A percentile compares a stretch with the other conserved stretches of the same genome.
These are phyloP conservation scores for Centroberyx gerrardi DNA, from an alignment of 2,797 vertebrate species.

Conservation along the genomic window DNA sequence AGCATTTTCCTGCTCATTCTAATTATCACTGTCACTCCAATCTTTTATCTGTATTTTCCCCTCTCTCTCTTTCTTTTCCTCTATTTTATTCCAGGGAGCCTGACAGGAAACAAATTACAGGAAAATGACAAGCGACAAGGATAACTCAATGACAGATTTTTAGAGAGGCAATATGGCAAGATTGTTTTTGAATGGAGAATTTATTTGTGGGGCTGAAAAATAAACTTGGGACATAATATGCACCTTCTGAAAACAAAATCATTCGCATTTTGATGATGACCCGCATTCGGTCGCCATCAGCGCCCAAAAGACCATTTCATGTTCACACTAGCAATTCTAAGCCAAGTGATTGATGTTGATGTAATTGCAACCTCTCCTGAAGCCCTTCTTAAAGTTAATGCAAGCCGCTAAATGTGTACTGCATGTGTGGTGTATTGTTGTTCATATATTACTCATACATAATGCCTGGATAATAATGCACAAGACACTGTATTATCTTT, in stretches of 20 bases:
- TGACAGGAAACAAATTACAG: slow-evolving; percentile 87
- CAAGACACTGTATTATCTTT: slow-evolving; percentile 49
- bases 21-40: slow-evolving; percentile 68
- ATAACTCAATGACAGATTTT: slow-evolving; percentile 80
- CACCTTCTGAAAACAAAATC: slow-evolving; percentile 75
- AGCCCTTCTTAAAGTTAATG: slow-evolving; percentile 54
- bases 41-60: slow-evolving; percentile 64
- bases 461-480: slow-evolving; percentile 31
- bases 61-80: slow-evolving; percentile 60
- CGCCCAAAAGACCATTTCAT: slow-evolving; percentile 58
- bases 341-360: slow-evolving; percentile 44
- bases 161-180: slow-evolving; percentile 76
- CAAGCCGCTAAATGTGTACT: slow-evolving; percentile 52
- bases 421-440: slow-evolving; percentile 36
- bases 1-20: slow-evolving; percentile 72
- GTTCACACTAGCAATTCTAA: slow-evolving; percentile 59
- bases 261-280: slow-evolving; percentile 72
- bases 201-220: slow-evolving; percentile 72
- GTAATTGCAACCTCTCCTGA: slow-evolving; percentile 54
- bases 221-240: slow-evolving; percentile 73
- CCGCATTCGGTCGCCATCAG: slow-evolving; percentile 59
- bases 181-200: slow-evolving; percentile 77
- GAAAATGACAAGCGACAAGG: slow-evolving; percentile 78
- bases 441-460: slow-evolving; percentile 43
- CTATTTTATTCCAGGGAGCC: slow-evolving; percentile 76